Percentiles rank a stretch among this genome's conserved stretches.
Evolutionary conservation across 2,113 vertebrate species (phyloP).

Genomic region (Stictonetta naevosa): DNA sequence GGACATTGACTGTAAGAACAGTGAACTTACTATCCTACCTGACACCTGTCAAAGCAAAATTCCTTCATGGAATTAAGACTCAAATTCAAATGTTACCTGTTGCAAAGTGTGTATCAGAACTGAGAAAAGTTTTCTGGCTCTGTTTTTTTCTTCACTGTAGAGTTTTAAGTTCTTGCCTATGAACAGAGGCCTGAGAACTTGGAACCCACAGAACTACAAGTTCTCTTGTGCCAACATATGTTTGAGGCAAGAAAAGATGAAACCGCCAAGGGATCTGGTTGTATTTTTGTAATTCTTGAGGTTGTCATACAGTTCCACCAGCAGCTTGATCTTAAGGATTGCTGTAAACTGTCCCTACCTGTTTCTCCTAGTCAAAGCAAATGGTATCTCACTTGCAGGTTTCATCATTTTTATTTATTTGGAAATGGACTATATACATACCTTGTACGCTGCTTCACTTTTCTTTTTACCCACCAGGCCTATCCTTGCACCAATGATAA

Average conservation of each 20-base stretch:
- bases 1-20: not conserved
- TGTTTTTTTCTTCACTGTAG: not conserved
- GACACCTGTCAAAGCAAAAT: not conserved
- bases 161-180: not conserved
- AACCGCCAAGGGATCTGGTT: not conserved
- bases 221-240: not conserved
- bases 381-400: accelerated
- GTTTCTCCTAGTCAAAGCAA: accelerated
- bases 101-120: not conserved
- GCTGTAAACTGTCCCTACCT: not conserved
- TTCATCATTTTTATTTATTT: not conserved
- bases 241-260: not conserved
- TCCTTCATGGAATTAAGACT: not conserved
- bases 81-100: not conserved
- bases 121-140: not conserved
- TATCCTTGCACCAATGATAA: slow-evolving; percentile 94
- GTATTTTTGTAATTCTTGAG: not conserved
- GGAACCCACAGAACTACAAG: not conserved
- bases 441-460: not conserved
- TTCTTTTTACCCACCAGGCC: slow-evolving; percentile 69
- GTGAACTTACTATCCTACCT: not conserved
- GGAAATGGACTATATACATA: too few relatives aligned
- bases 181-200: not conserved
- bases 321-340: not conserved
- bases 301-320: not conserved